Evolutionary conservation across 1,140 invertebrate genomes (phyloP), one percentile per base, ranked within the genome.

Genomic region (Ganaspis sp.): DNA sequence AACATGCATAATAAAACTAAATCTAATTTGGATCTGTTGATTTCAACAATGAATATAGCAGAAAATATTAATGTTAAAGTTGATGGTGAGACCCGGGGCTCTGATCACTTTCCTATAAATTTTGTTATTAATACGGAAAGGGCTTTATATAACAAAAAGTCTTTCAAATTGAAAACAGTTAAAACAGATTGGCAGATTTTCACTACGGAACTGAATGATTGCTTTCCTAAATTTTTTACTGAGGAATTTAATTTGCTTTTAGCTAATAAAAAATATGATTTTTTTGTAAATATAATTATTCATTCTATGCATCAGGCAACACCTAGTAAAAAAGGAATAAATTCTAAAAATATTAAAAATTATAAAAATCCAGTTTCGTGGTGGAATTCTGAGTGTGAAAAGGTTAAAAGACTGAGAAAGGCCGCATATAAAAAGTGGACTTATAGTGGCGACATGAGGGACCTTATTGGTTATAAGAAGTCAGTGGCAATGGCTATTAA

Each of bases 371-470:
- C 64, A 5, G 64, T 29, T 69, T n/a, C 19, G 64, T 69, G 64
- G 23, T 69, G 64, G 64, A 19, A 69, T 9, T 2, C 8, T 15
- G 64, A 74, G 19, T 74, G 58, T 69, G 37, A 69, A 19, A 58
- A 40, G 19, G 15, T 64, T 17, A 74, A 74, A 38, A 26, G 54
- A n/a, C 9, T 74, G 2, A 34, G 73, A 21, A 64, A 5, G 21
- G 73, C 73, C 2, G 15, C 49, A 0, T 40, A 21, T 1, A 74
- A 74, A 74, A 64, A 64, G 26, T 74, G 53, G 73, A n/a, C 19
- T 1, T 69, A n/a, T 40, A 40, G 26, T 9, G 40, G 21, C 9
- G 23, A 64, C 9, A 4, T 40, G 4, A 2, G 9, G 23, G 73
- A 74, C 19, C 29, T 38, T 12, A 58, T 37, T 69, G 5, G 0